Evolutionary conservation across 2,113 vertebrate genomes (phyloP), one percentile per base, ranked within the genome.

Genomic region (Neomonachus schauinslandi): DNA sequence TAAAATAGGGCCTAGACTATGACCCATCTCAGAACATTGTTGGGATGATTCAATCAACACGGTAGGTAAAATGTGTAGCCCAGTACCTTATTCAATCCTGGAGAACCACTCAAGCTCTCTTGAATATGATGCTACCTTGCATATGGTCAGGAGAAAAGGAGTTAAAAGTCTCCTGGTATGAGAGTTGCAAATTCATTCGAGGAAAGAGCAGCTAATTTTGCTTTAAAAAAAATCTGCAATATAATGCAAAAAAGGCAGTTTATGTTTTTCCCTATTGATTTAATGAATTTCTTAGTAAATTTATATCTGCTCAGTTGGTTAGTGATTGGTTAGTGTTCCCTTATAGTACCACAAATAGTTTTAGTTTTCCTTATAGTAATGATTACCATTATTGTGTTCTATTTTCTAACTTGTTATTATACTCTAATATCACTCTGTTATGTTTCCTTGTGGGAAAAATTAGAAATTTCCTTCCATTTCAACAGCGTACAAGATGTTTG

Each of bases 151-250:
- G 91, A 94, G 83, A 61, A 86, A 71, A 65, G 3, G 31, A 81
- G 49, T 89, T 81, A 80, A 69, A 90, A 42, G 4, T 33, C 33
- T 82, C 42, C 16, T 24, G 13, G 2, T 26, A 36, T 15, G 21
- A 89, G 39, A 89, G 33, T 74, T 76, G 24, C 22, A 92, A 89
- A 90, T 74, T 61, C 26, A 61, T 92, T 53, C 42, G 67, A 94
- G 21, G 46, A 96, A 82, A 36, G 8, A 91, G 2, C 12, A 86
- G 5, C 22, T 93, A n/a, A 81, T 79, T 76, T 85, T 53, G 46
- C 18, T 95, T 97, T 57, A 26, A 82, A 89, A n/a, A 61, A 95
- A 97, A 89, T 63, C 53, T 67, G 24, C 24, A 72, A 51, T 33
- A 67, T 0, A 59, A 49, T 51, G 13, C 21, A 89, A 89, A 97